Base-by-base conservation (phyloP, 2,113 vertebrate species). In the Dromaius novaehollandiae region DNA sequence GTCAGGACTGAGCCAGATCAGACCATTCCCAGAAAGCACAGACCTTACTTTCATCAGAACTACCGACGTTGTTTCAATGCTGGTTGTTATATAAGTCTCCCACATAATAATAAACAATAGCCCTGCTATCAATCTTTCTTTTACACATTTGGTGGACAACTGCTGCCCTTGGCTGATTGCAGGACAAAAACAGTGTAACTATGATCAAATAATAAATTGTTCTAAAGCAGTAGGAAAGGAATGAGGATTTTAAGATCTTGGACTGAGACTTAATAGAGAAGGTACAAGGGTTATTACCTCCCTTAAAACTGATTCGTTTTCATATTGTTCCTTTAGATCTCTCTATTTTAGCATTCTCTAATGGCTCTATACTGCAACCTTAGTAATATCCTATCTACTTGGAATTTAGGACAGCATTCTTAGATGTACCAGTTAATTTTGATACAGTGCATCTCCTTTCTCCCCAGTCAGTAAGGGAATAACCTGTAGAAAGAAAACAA, bases 151-250 rank as follows among this genome's bases (percentile, higher is more conserved):
- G 11, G 46, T 18, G 40, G 55, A 34, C 38, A 82, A 25, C 1
- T 3, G 63, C 74, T 89, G 87, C 69, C 53, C 26, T 48, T 61
- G 73, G 46, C 50, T 28, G n/a, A 34, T 3, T 20, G 44, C 9
- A 60, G 40, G 12, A 71, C 65, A 48, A 95, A 89, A 93, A 89
- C 71, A 58, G 60, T 63, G 48, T 19, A 80, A 63, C 42, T 65
- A 21, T 38, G 55, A 64, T 34, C 65, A 58, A 89, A 61, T 56
- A 87, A 70, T 30, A 81, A 61, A 79, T 64, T 78, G 78, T 40
- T 66, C 71, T 77, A 76, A 70, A 80, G 75, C 44, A 87, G 40
- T 5, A 19, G 8, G 68, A 92, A 92, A 21, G 56, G 66, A 95
- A 70, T 12, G 22, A 85, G 56, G 22, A 12, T 46, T 81, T 81